A percentile compares a stretch with the other conserved stretches of the same genome.
Evolutionary conservation across 2,888 invertebrate genomes (phyloP).

Genomic region (Anthophora plumipes): DNA sequence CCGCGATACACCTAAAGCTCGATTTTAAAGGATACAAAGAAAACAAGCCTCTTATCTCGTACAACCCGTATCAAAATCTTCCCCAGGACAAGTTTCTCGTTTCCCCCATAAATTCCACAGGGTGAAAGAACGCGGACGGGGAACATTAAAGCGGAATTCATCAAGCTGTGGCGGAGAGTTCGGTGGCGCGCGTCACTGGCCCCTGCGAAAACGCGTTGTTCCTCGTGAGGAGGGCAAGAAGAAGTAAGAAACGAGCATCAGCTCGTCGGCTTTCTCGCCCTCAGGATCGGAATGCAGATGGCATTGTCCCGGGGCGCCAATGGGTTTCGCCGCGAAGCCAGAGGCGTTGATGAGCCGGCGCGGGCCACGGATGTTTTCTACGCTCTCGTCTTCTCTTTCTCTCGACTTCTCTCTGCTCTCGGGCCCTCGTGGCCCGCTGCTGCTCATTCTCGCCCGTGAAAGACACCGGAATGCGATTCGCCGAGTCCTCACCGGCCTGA

Average conservation of each 20-base stretch:
- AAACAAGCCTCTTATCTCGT: neutral
- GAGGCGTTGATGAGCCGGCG: constrained; percentile 82
- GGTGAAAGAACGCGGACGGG: constrained; percentile 31
- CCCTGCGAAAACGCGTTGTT: constrained; percentile 33
- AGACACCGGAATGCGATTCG: constrained; percentile 80
- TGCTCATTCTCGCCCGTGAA: constrained; percentile 78
- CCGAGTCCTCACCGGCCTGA: constrained; percentile 64
- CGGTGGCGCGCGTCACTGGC: constrained; percentile 14
- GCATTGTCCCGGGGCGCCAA: constrained; percentile 82
- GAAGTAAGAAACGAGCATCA: constrained; percentile 50
- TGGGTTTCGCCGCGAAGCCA: constrained; percentile 73
- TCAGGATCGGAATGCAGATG: constrained; percentile 82
- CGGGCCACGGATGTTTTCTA: constrained; percentile 82
- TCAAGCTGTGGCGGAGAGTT: constrained; percentile 21
- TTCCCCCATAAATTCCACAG: constrained; percentile 28
- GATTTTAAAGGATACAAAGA: neutral
- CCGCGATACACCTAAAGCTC: too few relatives aligned
- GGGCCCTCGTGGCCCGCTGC: constrained; percentile 55
- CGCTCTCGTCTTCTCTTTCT: constrained; percentile 58
- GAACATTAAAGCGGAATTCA: constrained; percentile 43
- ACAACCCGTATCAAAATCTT: neutral
- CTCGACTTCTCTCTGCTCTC: constrained; percentile 5
- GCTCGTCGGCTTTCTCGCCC: constrained; percentile 66
- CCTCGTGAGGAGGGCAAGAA: constrained; percentile 37
- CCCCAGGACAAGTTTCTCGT: constrained; percentile 1